phyloP scores from a whole-genome alignment of 2,888 invertebrate genomes.

The Hedya salicella region DNA sequence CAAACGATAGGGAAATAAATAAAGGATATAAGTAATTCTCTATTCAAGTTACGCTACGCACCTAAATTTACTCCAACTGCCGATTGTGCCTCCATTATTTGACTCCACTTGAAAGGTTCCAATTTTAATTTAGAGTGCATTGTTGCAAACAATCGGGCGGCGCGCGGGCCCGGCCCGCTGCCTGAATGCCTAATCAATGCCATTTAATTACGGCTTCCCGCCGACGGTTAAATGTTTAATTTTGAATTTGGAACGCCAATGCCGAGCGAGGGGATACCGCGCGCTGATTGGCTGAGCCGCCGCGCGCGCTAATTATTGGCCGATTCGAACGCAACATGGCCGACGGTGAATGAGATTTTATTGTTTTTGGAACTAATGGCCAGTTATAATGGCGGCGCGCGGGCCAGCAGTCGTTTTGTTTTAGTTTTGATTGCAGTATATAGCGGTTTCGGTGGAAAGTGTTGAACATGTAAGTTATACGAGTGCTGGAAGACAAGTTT shows the following conservation, averaged over 20 bases:
- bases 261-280: conserved; percentile 55
- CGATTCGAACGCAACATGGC: conserved; percentile 55
- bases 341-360: conserved; percentile 47
- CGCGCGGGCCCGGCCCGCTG: conserved; percentile 25
- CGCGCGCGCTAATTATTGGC: conserved; percentile 73
- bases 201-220: conserved; percentile 65
- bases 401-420: conserved; percentile 55
- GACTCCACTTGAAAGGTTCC: conserved; percentile 29
- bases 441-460: conserved; percentile 11
- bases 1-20: too few species aligned
- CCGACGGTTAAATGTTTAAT: conserved; percentile 59
- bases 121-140: conserved; percentile 47
- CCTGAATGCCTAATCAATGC: conserved; percentile 68
- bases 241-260: conserved; percentile 63
- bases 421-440: conserved; percentile 29
- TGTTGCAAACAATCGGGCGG: conserved; percentile 45
- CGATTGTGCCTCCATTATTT: conserved; percentile 19
- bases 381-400: conserved; percentile 68
- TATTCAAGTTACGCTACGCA: neutral
- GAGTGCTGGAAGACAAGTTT: neutral
- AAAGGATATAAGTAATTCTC: neutral
- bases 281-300: conserved; percentile 66
- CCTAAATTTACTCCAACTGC: neutral
- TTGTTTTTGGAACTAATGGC: conserved; percentile 61
- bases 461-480: neutral